These are phyloP conservation scores for Actinernus sp. DNA, from an alignment of 92 coral and sea anemone genomes.

Conservation along the genomic window DNA sequence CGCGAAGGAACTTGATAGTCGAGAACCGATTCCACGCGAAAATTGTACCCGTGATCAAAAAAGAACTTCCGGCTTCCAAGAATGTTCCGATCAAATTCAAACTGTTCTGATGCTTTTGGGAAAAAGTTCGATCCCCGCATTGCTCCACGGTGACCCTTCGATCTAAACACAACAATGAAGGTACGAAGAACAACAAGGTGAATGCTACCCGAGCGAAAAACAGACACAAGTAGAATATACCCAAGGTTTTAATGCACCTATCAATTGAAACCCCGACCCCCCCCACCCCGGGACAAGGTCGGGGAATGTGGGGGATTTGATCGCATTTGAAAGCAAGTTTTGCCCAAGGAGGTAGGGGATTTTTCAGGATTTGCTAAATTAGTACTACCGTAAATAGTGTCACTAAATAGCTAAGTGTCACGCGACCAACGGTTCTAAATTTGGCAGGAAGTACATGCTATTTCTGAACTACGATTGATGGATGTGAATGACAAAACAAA, in stretches of 20 bases:
- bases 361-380: too few species aligned
- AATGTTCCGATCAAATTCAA: conserved; percentile 59
- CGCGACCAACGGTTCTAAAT: too few species aligned
- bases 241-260: background rate
- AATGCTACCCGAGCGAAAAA: conserved; percentile 17
- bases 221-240: background rate
- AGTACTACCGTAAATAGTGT: too few species aligned
- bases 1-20: conserved; percentile 30
- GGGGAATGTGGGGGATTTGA: too few species aligned
- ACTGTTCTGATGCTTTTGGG: conserved; percentile 35
- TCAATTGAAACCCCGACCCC: too few species aligned
- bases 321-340: too few species aligned
- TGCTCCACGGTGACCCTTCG: conserved; percentile 51
- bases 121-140: conserved; percentile 60
- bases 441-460: too few species aligned
- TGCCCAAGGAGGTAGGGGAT: too few species aligned
- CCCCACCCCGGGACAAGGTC: too few species aligned
- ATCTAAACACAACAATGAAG: conserved; percentile 55
- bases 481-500: too few species aligned
- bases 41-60: conserved; percentile 8
- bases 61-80: conserved; percentile 50
- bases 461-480: too few species aligned
- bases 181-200: conserved; percentile 40
- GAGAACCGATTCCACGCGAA: conserved; percentile 70
- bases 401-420: too few species aligned